These are phyloP conservation scores for Drosophila nr. perissopoda DNA, from an alignment of 2,888 invertebrate species.

Conservation along the genomic window DNA sequence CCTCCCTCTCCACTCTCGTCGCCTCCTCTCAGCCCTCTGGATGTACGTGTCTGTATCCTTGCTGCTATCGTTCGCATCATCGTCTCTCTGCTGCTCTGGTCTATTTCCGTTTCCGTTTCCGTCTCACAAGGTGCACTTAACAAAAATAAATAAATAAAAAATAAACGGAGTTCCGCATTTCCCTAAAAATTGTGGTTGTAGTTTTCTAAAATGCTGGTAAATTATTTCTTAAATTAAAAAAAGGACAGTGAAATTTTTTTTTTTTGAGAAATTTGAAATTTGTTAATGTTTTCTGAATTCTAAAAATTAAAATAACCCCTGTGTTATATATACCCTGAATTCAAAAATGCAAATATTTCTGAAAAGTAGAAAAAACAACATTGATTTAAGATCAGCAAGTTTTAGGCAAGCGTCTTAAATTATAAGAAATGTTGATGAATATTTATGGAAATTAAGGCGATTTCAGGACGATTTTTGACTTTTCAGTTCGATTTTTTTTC, in stretches of 20 bases:
- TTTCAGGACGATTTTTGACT: background rate
- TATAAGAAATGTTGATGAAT: background rate
- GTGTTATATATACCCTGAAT: background rate
- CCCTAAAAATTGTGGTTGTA: background rate
- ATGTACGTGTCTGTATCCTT: constrained; percentile 26
- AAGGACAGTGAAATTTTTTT: rapidly evolving
- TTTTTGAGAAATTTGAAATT: background rate
- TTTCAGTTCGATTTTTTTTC: background rate
- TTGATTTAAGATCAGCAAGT: background rate
- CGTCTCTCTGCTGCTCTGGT: constrained; percentile 50
- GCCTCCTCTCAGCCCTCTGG: background rate
- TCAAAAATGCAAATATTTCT: background rate
- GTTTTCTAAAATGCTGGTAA: background rate
- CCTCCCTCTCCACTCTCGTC: background rate
- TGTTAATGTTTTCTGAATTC: background rate
- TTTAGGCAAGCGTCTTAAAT: background rate
- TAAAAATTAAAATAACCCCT: background rate
- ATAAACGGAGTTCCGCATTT: background rate
- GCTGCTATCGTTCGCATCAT: constrained; percentile 27
- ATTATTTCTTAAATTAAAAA: background rate
- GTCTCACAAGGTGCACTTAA: constrained; percentile 11
- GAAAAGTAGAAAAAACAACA: background rate
- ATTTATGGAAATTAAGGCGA: background rate
- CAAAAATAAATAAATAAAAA: background rate
- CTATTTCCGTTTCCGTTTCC: constrained; percentile 65